phyloP scores from a whole-genome alignment of 2,113 vertebrate genomes.

The Apteryx owenii region DNA sequence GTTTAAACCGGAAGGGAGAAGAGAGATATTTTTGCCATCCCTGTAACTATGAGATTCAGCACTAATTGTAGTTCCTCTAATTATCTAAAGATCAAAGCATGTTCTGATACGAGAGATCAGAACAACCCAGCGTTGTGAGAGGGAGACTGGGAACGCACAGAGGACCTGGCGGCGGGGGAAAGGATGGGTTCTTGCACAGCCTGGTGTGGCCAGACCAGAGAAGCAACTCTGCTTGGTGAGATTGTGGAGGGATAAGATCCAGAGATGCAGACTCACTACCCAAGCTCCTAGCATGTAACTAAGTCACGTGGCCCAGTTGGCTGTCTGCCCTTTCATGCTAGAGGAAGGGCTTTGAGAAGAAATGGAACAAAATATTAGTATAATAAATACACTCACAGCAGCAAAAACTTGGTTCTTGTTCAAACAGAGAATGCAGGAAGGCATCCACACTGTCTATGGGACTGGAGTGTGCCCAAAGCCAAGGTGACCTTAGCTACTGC shows the following conservation, averaged over 20 bases:
- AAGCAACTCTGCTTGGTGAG: neutral
- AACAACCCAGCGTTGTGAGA: neutral
- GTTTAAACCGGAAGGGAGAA: neutral
- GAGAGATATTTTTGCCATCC: neutral
- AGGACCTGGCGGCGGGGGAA: rapidly evolving
- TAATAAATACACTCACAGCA: constrained; percentile 61
- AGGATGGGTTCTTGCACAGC: rapidly evolving
- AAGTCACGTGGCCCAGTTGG: neutral
- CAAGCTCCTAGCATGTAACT: rapidly evolving
- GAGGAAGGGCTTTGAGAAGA: neutral
- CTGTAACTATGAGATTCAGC: neutral
- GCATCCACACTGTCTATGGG: neutral
- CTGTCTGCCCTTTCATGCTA: neutral
- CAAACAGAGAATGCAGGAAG: constrained; percentile 70
- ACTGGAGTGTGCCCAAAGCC: neutral
- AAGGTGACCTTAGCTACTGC: rapidly evolving
- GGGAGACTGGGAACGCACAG: neutral
- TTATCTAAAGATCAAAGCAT: neutral
- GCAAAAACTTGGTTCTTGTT: constrained; percentile 76
- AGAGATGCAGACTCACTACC: neutral
- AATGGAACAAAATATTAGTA: neutral
- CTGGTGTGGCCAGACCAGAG: neutral
- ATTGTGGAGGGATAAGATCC: neutral
- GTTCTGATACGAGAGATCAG: neutral
- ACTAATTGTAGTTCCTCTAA: neutral